Conservation (phyloP, 2,888 invertebrate genomes). For the Chironomus riparius region DNA sequence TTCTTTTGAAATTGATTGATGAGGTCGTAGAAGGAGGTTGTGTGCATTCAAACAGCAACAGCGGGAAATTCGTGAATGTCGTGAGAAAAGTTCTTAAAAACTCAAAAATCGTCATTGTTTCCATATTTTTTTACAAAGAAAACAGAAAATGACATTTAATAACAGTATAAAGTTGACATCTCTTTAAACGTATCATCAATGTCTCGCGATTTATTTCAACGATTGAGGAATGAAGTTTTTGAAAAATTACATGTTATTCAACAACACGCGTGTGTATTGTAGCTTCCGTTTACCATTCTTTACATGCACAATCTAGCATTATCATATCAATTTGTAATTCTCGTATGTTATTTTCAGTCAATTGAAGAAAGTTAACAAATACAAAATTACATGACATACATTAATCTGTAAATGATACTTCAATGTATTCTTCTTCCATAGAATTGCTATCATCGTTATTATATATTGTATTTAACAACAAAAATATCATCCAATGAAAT, state of each 20-base stretch:
- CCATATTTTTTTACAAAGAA: too few relatives aligned
- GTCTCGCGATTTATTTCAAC: neutral
- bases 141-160: too few relatives aligned
- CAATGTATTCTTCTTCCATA: neutral
- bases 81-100: neutral
- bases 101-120: too few relatives aligned
- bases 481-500: neutral
- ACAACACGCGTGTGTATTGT: neutral
- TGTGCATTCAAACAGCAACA: neutral
- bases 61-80: neutral
- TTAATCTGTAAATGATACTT: constrained; percentile 18
- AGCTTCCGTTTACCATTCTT: neutral
- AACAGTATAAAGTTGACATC: too few relatives aligned
- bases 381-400: constrained; percentile 15
- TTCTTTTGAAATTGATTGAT: neutral
- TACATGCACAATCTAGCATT: neutral
- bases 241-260: constrained; percentile 22
- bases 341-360: neutral
- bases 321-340: neutral
- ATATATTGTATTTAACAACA: too few relatives aligned
- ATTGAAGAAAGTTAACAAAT: neutral
- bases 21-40: neutral
- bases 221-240: neutral
- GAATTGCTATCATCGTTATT: too few relatives aligned
- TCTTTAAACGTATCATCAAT: neutral